Conservation (phyloP, 2,888 invertebrate species). For the Nymphalis c-album region DNA sequence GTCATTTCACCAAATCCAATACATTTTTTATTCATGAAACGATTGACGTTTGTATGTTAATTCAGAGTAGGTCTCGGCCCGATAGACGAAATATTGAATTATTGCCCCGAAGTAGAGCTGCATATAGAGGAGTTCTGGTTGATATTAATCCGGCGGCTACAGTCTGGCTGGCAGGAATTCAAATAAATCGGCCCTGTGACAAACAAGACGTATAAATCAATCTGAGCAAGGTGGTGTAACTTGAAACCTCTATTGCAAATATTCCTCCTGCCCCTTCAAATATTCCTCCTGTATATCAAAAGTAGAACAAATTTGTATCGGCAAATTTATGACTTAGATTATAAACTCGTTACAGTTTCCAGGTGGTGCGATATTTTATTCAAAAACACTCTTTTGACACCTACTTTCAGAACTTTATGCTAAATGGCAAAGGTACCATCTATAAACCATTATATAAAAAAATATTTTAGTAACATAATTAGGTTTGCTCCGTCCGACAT, state of each 20-base stretch:
- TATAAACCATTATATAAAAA: conserved; percentile 15
- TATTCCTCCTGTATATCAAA: conserved; percentile 51
- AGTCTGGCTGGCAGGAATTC: conserved; percentile 80
- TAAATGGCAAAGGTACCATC: conserved; percentile 13
- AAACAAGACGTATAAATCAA: conserved; percentile 83
- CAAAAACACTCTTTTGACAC: conserved; percentile 66
- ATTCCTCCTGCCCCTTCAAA: conserved; percentile 58
- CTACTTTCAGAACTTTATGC: conserved; percentile 48
- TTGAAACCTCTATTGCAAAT: conserved; percentile 76
- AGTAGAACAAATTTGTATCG: conserved; percentile 75
- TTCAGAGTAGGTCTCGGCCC: conserved; percentile 75
- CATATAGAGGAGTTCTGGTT: conserved; percentile 75
- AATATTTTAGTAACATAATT: background rate
- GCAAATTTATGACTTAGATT: conserved; percentile 75
- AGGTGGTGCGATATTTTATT: conserved; percentile 66
- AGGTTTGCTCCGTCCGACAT: too few relatives aligned
- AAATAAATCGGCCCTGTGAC: conserved; percentile 80
- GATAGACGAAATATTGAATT: conserved; percentile 81
- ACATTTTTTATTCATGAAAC: conserved; percentile 82
- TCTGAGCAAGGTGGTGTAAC: conserved; percentile 78
- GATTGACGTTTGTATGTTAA: conserved; percentile 82
- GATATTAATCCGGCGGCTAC: conserved; percentile 80
- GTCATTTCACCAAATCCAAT: conserved; percentile 80
- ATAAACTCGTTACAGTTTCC: conserved; percentile 76
- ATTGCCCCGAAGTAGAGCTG: conserved; percentile 73